These are phyloP conservation scores for Escarpia spicata DNA, from an alignment of 2,888 invertebrate genomes.

Conservation along the genomic window DNA sequence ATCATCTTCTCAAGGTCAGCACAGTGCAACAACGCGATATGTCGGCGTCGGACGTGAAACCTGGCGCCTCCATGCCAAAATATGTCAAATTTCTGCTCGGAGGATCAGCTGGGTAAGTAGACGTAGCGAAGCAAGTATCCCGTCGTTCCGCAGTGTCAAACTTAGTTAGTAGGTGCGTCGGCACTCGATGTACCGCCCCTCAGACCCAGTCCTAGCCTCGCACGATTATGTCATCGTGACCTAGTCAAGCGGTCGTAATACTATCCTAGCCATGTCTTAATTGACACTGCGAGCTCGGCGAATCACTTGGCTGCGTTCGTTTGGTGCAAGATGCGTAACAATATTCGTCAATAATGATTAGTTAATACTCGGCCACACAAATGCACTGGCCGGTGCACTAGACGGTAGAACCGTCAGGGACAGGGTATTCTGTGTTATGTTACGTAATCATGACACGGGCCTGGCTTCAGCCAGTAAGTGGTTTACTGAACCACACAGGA, in stretches of 20 bases:
- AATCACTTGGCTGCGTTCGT: neutral
- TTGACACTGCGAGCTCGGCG: neutral
- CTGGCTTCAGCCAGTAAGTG: too few species aligned
- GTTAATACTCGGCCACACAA: neutral
- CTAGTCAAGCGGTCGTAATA: neutral
- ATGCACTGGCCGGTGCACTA: neutral
- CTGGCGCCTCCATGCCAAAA: slow-evolving; percentile 71
- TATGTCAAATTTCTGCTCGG: slow-evolving; percentile 84
- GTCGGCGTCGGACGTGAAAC: neutral
- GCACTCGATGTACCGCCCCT: neutral
- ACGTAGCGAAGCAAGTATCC: neutral
- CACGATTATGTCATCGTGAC: neutral
- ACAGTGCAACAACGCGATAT: neutral
- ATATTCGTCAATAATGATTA: neutral
- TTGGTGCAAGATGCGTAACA: neutral
- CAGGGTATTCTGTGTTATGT: neutral
- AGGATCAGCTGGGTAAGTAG: slow-evolving; percentile 80
- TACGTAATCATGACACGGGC: neutral
- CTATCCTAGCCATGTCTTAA: neutral
- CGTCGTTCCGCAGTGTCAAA: too few species aligned
- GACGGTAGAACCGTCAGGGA: neutral
- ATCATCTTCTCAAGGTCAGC: slow-evolving; percentile 1
- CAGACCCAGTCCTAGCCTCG: neutral
- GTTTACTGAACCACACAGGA: neutral
- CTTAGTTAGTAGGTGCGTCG: neutral